A percentile compares a stretch with the other conserved stretches of the same genome.
Conservation (phyloP, 1,140 invertebrate species). For the Caenorhabditis briggsae region DNA sequence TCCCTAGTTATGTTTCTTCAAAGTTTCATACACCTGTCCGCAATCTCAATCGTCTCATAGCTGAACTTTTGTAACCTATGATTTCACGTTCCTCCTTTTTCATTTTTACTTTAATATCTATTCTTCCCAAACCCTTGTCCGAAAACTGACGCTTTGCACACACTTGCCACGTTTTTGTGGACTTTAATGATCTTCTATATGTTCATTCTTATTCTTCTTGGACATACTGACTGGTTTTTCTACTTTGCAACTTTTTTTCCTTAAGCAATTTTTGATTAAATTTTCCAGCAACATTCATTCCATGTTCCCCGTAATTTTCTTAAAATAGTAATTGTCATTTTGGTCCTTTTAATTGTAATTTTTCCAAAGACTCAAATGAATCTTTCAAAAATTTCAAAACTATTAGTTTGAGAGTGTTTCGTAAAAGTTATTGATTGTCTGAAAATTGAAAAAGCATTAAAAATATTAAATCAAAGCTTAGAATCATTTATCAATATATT, state of each 20-base stretch:
- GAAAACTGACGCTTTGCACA: slow-evolving; percentile 12
- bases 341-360: not conserved
- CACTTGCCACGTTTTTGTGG: slow-evolving; percentile 46
- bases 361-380: not conserved
- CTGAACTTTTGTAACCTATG: not conserved
- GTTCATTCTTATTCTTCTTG: not conserved
- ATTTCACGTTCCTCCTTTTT: not conserved
- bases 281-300: not conserved
- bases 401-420: too few relatives aligned
- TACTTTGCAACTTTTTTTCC: not conserved
- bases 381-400: not conserved
- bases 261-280: not conserved
- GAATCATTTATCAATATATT: too few relatives aligned
- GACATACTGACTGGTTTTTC: slow-evolving; percentile 51
- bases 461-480: too few relatives aligned
- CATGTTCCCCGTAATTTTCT: not conserved
- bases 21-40: not conserved
- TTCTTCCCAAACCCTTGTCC: not conserved
- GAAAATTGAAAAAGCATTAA: too few relatives aligned
- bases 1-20: not conserved
- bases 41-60: not conserved
- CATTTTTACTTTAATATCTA: not conserved
- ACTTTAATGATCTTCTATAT: slow-evolving; percentile 35
- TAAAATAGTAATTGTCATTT: not conserved
- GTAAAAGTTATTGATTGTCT: too few relatives aligned